Base-by-base conservation (phyloP, 1,140 invertebrate genomes). In the Sweltsa coloradensis region DNA sequence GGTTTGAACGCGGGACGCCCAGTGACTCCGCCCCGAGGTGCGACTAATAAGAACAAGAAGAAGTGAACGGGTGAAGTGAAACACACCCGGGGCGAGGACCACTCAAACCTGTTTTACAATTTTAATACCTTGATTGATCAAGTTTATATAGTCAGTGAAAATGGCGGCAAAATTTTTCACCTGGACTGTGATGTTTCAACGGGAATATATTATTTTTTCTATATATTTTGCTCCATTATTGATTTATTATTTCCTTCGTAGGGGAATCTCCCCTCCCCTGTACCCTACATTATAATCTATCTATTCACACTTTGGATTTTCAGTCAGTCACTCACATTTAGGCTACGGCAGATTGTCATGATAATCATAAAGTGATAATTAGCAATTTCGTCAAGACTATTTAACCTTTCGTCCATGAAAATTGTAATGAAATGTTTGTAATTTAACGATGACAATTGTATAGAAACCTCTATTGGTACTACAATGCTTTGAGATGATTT, bases 1-100 rank as follows among this genome's bases (percentile, higher is more conserved):
- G 80, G 80, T 51, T 75, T 85, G 66, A 85, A 84, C 56, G 78
- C 83, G 57, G 81, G 83, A 54, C 77, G 85, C 57, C 85, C 85
- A 58, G 79, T 85, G 54, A 96, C 92, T 61, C 92, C 92, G 57
- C 92, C 92, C 49, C 75, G 91, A 54, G 82, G 80, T 56, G 83
- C 83, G 53, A 80, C 83, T 57, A 87, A 86, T 71, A 89, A 89
- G 74, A 89, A 85, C 21, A 50, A 50, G 41, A 50, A 50, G 34
- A 50, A 50, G 16, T 50, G 41, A 50, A 34, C 19, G 34, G 23
- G 26, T 47, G 36, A 11, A 37, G 23, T 7, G 23, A 16, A 16
- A 5, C 23, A 19, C 23, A 19, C 36, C 23, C 23, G 7, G 23
- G 5, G 23, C 23, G 23, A 37, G 4, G 5, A 22, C 36, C 23